Evolutionary conservation across 2,888 invertebrate species (phyloP), one percentile per base, ranked within the genome.

Genomic region (Punctoribates punctum): DNA sequence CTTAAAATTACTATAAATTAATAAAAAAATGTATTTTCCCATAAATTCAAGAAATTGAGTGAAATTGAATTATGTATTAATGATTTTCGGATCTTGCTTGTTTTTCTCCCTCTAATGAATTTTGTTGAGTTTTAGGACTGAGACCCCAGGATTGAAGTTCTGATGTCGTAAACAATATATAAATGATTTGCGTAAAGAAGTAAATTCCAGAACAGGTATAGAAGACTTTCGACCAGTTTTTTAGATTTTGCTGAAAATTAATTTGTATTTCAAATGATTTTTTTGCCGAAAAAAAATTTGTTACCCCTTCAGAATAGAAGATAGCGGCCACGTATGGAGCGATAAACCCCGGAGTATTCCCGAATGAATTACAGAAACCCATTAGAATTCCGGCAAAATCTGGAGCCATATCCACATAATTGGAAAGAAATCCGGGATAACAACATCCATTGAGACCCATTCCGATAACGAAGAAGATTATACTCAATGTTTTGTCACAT

Each of bases 351-450:
- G 91, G 90, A 15, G 92, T 85, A 81, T 91, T 92, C 0, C 91
- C 90, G n/a, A 88, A 85, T 13, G 90, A 90, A 82, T 93, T 93
- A 0, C 92, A 92, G 80, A 93, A 89, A 6, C 93, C 93, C 92
- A 93, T 92, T 80, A 93, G 84, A 0, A 90, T 89, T 38, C 93
- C 93, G 1, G 93, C 91, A 83, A 90, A 91, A 83, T 91, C 91
- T 0, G 93, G 92, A 8, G 93, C 90, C 74, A 94, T 85, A 85
- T 94, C 93, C 79, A 94, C 90, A 81, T 92, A 11, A 42, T 5
- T 13, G 1, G 1, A 1, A 38, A 75, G 74, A 25, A 79, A 75
- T 0, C 93, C 93, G 13, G 91, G 92, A 0, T 89, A 88, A 1
- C 89, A 73, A 17, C 89, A 89, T 0, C 91, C 89, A 81, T 92